Conservation (phyloP, 2,113 vertebrate species). For the Bolborhynchus lineola region DNA sequence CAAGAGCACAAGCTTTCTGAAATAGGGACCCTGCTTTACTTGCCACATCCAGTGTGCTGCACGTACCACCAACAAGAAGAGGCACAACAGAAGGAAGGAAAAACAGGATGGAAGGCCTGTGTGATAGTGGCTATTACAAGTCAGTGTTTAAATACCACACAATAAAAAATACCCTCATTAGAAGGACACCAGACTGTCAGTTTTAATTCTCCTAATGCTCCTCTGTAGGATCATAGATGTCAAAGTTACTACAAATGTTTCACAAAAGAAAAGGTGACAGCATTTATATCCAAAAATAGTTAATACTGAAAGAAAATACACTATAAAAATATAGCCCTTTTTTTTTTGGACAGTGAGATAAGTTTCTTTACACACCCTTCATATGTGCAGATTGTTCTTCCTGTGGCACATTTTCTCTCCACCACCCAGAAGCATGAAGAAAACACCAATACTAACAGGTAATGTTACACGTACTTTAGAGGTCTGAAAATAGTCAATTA, state of each 20-base stretch:
- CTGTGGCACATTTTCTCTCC: background rate
- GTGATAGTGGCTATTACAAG: background rate
- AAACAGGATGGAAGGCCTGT: background rate
- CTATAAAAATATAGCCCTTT: background rate
- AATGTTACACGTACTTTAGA: accelerated
- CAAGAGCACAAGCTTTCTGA: background rate
- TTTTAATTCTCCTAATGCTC: background rate
- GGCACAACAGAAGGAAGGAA: background rate
- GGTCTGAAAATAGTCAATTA: background rate
- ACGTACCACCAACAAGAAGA: background rate
- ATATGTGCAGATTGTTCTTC: background rate
- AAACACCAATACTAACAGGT: background rate
- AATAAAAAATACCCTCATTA: background rate
- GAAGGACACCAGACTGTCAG: background rate
- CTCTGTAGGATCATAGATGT: background rate
- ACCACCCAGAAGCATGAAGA: background rate
- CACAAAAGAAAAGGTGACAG: background rate
- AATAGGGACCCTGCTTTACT: background rate
- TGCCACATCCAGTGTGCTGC: background rate
- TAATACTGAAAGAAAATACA: background rate
- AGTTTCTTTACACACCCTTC: background rate
- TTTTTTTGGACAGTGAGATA: background rate
- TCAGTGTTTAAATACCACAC: background rate
- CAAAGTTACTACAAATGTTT: background rate
- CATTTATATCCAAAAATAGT: background rate